Conservation (phyloP, 2,113 vertebrate genomes). For the Barbus barbus region DNA sequence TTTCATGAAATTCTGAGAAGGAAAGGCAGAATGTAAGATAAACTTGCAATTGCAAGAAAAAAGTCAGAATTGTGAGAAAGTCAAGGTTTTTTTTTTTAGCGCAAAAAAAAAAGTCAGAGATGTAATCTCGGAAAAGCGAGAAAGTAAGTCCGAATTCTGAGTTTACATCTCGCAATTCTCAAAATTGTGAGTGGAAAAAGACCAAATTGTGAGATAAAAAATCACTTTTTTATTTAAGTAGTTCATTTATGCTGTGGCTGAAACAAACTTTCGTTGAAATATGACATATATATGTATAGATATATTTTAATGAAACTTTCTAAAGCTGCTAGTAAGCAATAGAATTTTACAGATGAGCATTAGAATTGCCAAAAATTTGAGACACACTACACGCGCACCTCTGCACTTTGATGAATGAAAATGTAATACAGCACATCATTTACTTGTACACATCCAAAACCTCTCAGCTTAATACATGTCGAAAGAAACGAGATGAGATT, state of each 20-base stretch:
- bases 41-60: neutral
- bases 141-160: neutral
- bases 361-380: slow-evolving; percentile 50
- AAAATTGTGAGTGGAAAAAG: too few relatives aligned
- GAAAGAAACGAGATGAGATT: neutral
- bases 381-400: slow-evolving; percentile 57
- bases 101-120: too few relatives aligned
- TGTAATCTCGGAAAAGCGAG: too few relatives aligned
- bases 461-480: neutral
- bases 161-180: neutral
- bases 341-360: slow-evolving; percentile 28
- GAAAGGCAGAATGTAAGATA: neutral
- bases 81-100: neutral
- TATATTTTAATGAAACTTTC: slow-evolving; percentile 3
- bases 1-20: neutral
- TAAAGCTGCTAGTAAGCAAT: slow-evolving; percentile 52
- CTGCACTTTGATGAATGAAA: slow-evolving; percentile 67
- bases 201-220: too few relatives aligned
- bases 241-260: neutral
- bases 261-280: neutral
- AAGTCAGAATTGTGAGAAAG: neutral
- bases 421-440: slow-evolving; percentile 9
- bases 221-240: too few relatives aligned
- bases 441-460: slow-evolving; percentile 12
- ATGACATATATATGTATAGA: neutral